Percentiles rank a stretch among this genome's conserved stretches.
phyloP scores from a whole-genome alignment of 1,140 invertebrate genomes.

The Zaprionus vittiger region DNA sequence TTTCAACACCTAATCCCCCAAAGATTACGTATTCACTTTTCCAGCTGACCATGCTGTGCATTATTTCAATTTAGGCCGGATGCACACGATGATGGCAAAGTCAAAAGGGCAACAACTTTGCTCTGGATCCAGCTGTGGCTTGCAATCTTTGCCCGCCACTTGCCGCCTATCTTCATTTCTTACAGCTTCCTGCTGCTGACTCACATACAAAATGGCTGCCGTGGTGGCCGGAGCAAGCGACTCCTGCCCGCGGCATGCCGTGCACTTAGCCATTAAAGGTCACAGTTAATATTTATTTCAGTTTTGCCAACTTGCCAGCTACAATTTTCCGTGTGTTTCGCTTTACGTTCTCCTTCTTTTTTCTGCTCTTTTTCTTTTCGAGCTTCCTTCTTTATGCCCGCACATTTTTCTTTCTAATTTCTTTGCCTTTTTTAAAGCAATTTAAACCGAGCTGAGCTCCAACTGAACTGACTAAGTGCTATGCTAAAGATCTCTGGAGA shows the following conservation, averaged over 20 bases:
- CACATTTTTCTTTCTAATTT: slow-evolving; percentile 57
- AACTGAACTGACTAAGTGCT: slow-evolving; percentile 60
- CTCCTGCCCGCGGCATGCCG: slow-evolving; percentile 11
- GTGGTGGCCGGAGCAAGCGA: neutral
- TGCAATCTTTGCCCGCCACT: slow-evolving; percentile 29
- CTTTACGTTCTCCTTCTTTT: slow-evolving; percentile 7
- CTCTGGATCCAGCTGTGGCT: slow-evolving; percentile 12
- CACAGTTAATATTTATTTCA: slow-evolving; percentile 82
- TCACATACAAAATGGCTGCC: slow-evolving; percentile 50
- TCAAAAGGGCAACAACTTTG: slow-evolving; percentile 31
- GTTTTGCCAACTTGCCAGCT: slow-evolving; percentile 54
- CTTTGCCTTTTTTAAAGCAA: slow-evolving; percentile 64
- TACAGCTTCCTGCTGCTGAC: slow-evolving; percentile 48
- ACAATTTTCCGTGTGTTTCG: slow-evolving; percentile 41
- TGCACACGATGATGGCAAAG: slow-evolving; percentile 3
- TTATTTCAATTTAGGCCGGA: slow-evolving; percentile 52
- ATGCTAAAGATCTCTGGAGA: slow-evolving; percentile 49
- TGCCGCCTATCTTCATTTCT: slow-evolving; percentile 18
- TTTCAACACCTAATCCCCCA: slow-evolving; percentile 66
- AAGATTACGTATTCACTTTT: slow-evolving; percentile 78
- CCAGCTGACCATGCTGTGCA: neutral
- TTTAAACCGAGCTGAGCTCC: slow-evolving; percentile 53
- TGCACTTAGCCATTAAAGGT: slow-evolving; percentile 74
- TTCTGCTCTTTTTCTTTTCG: too few species aligned
- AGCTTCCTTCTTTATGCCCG: neutral